Evolutionary conservation across 2,888 invertebrate species (phyloP), one percentile per base, ranked within the genome.

Genomic region (Xestoiulus laeticollis): DNA sequence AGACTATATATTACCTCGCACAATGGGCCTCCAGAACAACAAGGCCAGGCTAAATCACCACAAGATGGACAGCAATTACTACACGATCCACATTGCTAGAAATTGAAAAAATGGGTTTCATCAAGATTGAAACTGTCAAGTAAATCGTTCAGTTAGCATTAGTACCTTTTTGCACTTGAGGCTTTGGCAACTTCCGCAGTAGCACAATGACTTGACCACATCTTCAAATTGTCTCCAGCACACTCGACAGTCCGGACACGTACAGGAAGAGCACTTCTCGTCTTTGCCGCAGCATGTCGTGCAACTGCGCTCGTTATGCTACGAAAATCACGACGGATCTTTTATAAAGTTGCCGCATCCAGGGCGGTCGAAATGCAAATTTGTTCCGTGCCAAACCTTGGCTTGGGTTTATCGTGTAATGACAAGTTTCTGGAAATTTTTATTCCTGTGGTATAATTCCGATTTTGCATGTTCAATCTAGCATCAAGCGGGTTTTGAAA

Each of bases 1-100:
- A 78, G 30, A 8, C 14, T 26, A 78, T 78, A 30, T 8, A 78
- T 33, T 85, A 68, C 86, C 86, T 86, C 53, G 86, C 26, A 86
- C 32, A 86, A 4, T 19, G 59, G 59, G 14, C 22, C 33, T 26
- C 10, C 26, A 19, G 30, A 26, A 22, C 59, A 44, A 85, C 33
- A 85, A 38, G 32, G 43, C 85, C 32, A 85, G 14, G 85, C 32
- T 14, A 26, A 2, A 33, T 22, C 32, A 33, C 19, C 33, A 12
- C 83, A 83, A 22, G 30, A 32, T 83, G 82, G 82, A 22, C 82
- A 82, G 82, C 82, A 32, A 82, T 16, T 5, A 78, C 14, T 22
- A 12, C 48, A 48, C 14, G 16, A 48, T 16, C 48, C 16, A 16
- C 48, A 48, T 48, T 48, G 6, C 48, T 48, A 48, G 2, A 48